Percentiles rank a stretch among this genome's conserved stretches.
Evolutionary conservation across 2,888 invertebrate species (phyloP).

Genomic region (Orthonevra nobilis): DNA sequence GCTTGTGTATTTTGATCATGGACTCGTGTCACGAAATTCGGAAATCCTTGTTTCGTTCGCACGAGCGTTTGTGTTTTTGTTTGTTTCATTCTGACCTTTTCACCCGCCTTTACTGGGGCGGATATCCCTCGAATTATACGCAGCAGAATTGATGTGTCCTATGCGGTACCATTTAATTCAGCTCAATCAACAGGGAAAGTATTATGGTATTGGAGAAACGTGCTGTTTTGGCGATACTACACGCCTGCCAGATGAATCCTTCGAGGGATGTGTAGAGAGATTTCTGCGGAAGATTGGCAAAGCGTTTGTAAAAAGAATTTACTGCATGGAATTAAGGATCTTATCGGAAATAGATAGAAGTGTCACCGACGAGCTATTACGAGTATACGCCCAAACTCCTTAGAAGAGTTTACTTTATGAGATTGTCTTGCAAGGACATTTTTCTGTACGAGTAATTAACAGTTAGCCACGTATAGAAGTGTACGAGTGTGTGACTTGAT

Average conservation of each 20-base stretch:
- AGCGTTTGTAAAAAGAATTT: slow-evolving; percentile 41
- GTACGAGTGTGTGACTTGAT: not conserved
- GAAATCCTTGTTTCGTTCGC: not conserved
- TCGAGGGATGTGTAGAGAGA: not conserved
- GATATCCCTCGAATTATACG: not conserved
- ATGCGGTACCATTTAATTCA: slow-evolving; percentile 30
- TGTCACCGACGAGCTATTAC: slow-evolving; percentile 31
- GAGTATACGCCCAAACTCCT: no score
- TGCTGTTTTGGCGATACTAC: no score
- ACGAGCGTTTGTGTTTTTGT: not conserved
- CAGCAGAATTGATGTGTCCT: slow-evolving; percentile 38
- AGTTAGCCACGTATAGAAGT: not conserved
- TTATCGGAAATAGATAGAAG: slow-evolving; percentile 52
- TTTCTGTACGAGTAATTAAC: not conserved
- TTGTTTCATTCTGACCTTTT: not conserved
- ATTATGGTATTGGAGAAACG: slow-evolving; percentile 28
- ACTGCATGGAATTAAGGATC: slow-evolving; percentile 41
- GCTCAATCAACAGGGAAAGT: slow-evolving; percentile 19
- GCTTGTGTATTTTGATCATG: slow-evolving; percentile 38
- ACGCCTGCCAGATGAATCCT: no score
- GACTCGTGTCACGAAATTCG: slow-evolving; percentile 27
- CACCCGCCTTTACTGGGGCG: not conserved
- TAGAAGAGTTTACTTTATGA: no score
- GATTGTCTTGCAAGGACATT: no score
- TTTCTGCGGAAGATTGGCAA: not conserved